A percentile compares a stretch with the other conserved stretches of the same genome.
phyloP scores from a whole-genome alignment of 2,797 vertebrate species.

The Brachymystax lenok region DNA sequence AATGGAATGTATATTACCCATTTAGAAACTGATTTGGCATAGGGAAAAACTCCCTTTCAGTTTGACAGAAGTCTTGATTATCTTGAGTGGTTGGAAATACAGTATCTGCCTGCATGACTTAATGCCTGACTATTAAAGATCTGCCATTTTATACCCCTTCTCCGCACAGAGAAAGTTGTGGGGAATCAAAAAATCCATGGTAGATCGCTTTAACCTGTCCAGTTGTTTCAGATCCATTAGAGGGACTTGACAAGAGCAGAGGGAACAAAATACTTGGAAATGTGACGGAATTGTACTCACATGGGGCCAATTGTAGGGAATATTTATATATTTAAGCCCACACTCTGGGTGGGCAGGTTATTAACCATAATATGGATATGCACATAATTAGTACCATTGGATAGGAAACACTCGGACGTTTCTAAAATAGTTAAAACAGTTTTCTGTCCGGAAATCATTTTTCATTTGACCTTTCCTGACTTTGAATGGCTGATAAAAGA shows the following conservation, averaged over 20 bases:
- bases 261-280: neutral
- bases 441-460: too few species aligned
- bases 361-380: too few species aligned
- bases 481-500: too few species aligned
- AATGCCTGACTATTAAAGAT: neutral
- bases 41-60: conserved; percentile 36
- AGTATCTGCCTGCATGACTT: neutral
- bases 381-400: too few species aligned
- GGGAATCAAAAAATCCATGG: neutral
- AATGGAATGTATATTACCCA: conserved; percentile 44
- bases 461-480: too few species aligned
- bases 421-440: too few species aligned
- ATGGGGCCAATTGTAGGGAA: neutral
- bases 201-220: neutral
- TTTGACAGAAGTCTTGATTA: conserved; percentile 22
- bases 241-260: neutral
- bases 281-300: neutral
- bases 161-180: neutral
- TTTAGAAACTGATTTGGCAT: conserved; percentile 14
- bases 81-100: neutral
- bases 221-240: neutral
- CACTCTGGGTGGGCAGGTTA: too few species aligned
- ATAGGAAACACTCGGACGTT: too few species aligned
- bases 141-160: neutral
- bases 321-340: neutral